phyloP scores from a whole-genome alignment of 1,140 invertebrate genomes.

The Diorhabda elongata region DNA sequence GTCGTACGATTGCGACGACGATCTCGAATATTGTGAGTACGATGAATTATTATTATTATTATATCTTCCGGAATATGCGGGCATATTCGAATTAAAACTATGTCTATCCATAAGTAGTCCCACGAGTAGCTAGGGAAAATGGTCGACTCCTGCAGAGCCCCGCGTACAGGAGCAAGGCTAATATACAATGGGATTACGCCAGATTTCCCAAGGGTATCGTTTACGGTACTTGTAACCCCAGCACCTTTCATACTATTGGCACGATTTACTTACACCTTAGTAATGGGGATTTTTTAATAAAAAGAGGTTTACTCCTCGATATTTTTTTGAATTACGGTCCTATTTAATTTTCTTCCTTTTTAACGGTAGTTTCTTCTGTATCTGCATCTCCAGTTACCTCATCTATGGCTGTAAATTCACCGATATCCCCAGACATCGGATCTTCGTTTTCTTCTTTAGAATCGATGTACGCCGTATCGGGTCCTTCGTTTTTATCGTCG shows the following conservation, averaged over 20 bases:
- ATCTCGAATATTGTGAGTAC: not conserved
- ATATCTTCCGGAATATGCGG: too few species aligned
- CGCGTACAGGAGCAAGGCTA: constrained; percentile 9
- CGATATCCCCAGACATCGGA: not conserved
- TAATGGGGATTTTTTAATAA: constrained; percentile 14
- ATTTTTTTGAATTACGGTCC: not conserved
- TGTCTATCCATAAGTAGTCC: constrained; percentile 9
- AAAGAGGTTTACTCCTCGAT: constrained; percentile 15
- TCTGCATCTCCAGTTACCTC: not conserved
- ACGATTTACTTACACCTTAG: constrained; percentile 15
- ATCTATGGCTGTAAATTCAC: not conserved
- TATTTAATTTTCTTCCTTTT: not conserved
- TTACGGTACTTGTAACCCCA: constrained; percentile 12
- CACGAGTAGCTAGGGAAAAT: constrained; percentile 17
- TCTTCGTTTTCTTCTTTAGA: not conserved
- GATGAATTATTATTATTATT: not conserved
- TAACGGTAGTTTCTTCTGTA: not conserved
- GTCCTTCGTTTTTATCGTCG: not conserved
- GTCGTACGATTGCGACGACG: not conserved
- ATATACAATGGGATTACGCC: constrained; percentile 10
- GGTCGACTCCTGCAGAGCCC: constrained; percentile 12
- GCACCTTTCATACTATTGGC: constrained; percentile 9
- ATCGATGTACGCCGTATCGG: not conserved
- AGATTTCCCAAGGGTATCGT: constrained; percentile 15
- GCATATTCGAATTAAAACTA: not conserved